Evolutionary conservation across 1,140 invertebrate genomes (phyloP), one percentile per base, ranked within the genome.

Genomic region (Formica selysi): DNA sequence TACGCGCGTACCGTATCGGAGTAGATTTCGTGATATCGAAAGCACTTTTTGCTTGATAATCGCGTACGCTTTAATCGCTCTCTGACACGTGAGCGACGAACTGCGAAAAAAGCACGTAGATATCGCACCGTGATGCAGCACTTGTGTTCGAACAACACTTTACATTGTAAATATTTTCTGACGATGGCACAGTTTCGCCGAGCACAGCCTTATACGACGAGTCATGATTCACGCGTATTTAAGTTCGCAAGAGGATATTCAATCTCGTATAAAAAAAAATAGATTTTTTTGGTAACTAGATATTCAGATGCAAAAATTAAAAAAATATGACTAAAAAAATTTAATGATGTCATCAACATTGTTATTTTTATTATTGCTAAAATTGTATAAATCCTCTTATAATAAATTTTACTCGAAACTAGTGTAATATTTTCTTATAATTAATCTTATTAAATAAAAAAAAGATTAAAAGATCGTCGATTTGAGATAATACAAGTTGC

Each of bases 121-220:
- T 79, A 68, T 79, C 19, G 44, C 0, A 68, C 7, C 44, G 32
- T 79, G 64, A 79, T 48, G 32, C 32, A 36, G 44, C 44, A 68
- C n/a, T 79, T 79, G n/a, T 79, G n/a, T 79, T 36, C 13, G 62
- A 68, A 22, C n/a, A 32, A 68, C 32, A 54, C 11, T 79, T 79
- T 48, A 22, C 74, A 41, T 79, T 68, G 13, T 79, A 79, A 67
- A 79, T 67, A 51, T 79, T 67, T 48, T 51, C n/a, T 19, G 64
- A 36, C n/a, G 41, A 22, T n/a, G 62, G 10, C n/a, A 51, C 13
- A 38, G 22, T 61, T 59, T 41, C 16, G 65, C n/a, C 22, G 8
- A 16, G 19, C 8, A 11, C 13, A 44, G 32, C 32, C 26, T 22
- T 79, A 54, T 29, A 38, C 11, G 38, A 13, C 2, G 38, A 44